A percentile compares a stretch with the other conserved stretches of the same genome.
Evolutionary conservation across 2,113 vertebrate species (phyloP).

Genomic region (Lophochroa leadbeateri): DNA sequence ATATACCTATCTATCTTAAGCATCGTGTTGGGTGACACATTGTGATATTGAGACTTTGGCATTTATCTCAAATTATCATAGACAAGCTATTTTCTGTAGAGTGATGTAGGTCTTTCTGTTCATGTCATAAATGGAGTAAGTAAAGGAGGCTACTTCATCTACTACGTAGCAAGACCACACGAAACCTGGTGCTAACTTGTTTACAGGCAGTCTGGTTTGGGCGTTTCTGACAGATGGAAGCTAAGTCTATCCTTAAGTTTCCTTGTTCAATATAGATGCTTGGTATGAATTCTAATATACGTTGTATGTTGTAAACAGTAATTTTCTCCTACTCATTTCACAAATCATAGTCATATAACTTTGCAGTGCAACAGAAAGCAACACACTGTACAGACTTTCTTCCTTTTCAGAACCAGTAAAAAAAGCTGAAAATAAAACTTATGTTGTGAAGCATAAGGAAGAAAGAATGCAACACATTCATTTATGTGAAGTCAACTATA

Average conservation of each 20-base stretch:
- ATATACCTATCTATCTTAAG: neutral
- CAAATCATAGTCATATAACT: conserved; percentile 34
- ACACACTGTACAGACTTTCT: neutral
- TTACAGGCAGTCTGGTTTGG: conserved; percentile 31
- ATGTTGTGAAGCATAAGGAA: neutral
- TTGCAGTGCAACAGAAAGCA: neutral
- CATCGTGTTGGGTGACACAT: neutral
- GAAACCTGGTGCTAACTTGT: conserved; percentile 19
- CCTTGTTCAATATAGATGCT: neutral
- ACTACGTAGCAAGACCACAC: neutral
- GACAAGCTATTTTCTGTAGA: neutral
- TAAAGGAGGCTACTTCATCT: neutral
- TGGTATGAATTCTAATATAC: conserved; percentile 25
- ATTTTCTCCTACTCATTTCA: conserved; percentile 55
- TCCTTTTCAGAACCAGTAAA: neutral
- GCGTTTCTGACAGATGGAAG: conserved; percentile 32
- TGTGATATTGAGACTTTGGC: neutral
- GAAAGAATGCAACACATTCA: neutral
- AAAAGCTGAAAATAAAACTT: neutral
- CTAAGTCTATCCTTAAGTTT: conserved; percentile 5
- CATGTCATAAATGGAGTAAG: neutral
- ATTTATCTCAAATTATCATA: neutral
- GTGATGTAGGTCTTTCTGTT: neutral
- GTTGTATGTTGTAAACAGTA: conserved; percentile 17
- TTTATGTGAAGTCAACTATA: conserved; percentile 11